Percentiles rank a stretch among this genome's conserved stretches.
phyloP scores from a whole-genome alignment of 1,140 invertebrate genomes.

The Belonocnema kinseyi region DNA sequence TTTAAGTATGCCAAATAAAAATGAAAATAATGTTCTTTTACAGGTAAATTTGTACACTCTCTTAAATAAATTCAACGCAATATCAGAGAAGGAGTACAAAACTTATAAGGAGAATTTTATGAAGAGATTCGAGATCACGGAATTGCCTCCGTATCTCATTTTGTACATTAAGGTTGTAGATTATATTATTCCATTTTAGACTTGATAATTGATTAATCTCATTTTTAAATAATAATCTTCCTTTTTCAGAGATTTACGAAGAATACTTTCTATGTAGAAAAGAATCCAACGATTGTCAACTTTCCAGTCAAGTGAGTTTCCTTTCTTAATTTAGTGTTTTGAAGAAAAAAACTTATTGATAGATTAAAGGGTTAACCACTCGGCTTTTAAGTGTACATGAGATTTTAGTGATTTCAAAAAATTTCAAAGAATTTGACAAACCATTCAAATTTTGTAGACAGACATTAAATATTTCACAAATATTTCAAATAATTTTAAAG shows the following conservation, averaged over 20 bases:
- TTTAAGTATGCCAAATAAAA: too few relatives aligned
- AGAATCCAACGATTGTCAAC: constrained; percentile 99
- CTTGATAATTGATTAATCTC: not conserved
- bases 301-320: constrained; percentile 96
- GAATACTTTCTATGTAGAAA: constrained; percentile 99
- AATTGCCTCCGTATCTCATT: constrained; percentile 97
- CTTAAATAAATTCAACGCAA: constrained; percentile 97
- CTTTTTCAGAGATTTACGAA: constrained; percentile 92
- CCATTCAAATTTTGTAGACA: too few relatives aligned
- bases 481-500: too few relatives aligned
- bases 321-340: constrained; percentile 26
- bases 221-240: constrained; percentile 42
- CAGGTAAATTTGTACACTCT: constrained; percentile 95
- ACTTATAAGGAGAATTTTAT: constrained; percentile 99
- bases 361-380: not conserved
- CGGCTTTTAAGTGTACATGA: too few relatives aligned
- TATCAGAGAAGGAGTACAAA: constrained; percentile 98
- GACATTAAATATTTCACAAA: too few relatives aligned
- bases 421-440: too few relatives aligned
- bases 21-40: constrained; percentile 50
- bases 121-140: constrained; percentile 97
- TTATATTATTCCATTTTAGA: not conserved
- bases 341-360: constrained; percentile 38
- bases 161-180: constrained; percentile 91
- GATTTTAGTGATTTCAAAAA: too few relatives aligned